These are phyloP conservation scores for Cottoperca gobio DNA, from an alignment of 2,797 vertebrate genomes.

Conservation along the genomic window DNA sequence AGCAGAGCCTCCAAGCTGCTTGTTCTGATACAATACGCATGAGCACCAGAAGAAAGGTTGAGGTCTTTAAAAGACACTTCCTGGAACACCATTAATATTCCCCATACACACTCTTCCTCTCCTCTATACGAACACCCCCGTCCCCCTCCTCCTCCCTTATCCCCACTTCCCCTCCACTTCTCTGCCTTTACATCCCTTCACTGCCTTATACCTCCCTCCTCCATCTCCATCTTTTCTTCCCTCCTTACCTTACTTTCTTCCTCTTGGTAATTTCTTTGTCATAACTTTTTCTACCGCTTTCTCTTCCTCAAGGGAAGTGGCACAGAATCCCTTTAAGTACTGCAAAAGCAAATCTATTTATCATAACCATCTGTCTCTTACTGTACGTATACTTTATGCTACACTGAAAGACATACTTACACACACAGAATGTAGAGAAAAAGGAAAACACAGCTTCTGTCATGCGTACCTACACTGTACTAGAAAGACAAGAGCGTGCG, in stretches of 20 bases:
- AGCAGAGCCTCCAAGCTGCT: conserved; percentile 47
- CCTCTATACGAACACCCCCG: conserved; percentile 47
- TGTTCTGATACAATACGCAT: conserved; percentile 41
- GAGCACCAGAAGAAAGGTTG: conserved; percentile 55
- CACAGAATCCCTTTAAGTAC: conserved; percentile 83
- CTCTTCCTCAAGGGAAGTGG: conserved; percentile 79
- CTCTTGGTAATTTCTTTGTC: conserved; percentile 66
- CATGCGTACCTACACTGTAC: conserved; percentile 13
- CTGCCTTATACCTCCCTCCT: conserved; percentile 62
- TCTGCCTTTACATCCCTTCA: conserved; percentile 67
- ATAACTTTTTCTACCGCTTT: conserved; percentile 48
- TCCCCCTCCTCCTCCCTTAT: conserved; percentile 22
- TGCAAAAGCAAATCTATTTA: conserved; percentile 82
- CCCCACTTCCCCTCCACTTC: conserved; percentile 52
- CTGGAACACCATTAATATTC: conserved; percentile 85
- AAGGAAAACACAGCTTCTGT: conserved; percentile 20
- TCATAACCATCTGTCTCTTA: conserved; percentile 74
- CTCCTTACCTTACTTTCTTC: conserved; percentile 55
- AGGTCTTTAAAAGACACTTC: conserved; percentile 77
- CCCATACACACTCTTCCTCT: conserved; percentile 64
- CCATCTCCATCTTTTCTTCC: conserved; percentile 40
- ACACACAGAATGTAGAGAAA: conserved; percentile 17
- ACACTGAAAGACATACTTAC: conserved; percentile 45
- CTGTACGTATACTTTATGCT: conserved; percentile 58
- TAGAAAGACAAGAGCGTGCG: conserved; percentile 11